A percentile compares a stretch with the other conserved stretches of the same genome.
Conservation (phyloP, 53 echinoderm and acorn worm genomes). For the Luidia sarsii region DNA sequence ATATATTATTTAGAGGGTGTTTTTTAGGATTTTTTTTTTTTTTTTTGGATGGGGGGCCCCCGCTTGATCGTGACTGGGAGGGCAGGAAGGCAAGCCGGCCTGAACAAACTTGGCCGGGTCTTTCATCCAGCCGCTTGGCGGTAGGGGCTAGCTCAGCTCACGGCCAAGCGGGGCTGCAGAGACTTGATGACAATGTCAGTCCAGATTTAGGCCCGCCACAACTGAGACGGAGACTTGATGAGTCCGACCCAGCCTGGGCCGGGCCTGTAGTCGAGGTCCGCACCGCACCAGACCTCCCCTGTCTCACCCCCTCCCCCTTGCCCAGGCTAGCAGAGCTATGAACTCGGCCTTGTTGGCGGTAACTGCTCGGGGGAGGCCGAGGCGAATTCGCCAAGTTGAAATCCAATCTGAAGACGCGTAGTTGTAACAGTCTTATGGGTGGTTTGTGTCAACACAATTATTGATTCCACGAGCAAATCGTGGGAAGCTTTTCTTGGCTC, state of each 20-base stretch:
- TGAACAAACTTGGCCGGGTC: constrained; percentile 41
- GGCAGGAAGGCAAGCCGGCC: constrained; percentile 34
- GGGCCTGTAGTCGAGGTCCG: not conserved
- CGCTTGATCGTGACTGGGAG: constrained; percentile 40
- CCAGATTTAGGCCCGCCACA: constrained; percentile 22
- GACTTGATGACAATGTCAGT: constrained; percentile 52
- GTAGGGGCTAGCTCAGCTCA: constrained; percentile 24
- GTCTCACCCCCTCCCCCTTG: too few relatives aligned
- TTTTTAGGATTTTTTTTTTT: constrained; percentile 20
- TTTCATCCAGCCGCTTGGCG: constrained; percentile 52
- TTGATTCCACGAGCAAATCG: constrained; percentile 33
- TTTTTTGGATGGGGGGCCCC: too few relatives aligned
- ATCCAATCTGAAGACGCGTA: constrained; percentile 50
- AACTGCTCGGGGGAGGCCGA: constrained; percentile 11
- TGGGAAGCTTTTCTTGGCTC: too few relatives aligned
- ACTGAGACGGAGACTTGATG: constrained; percentile 36
- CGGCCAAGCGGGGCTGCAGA: constrained; percentile 19
- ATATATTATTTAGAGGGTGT: constrained; percentile 55
- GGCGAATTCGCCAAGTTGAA: constrained; percentile 29
- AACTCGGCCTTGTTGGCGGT: too few relatives aligned
- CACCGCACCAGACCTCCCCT: too few relatives aligned
- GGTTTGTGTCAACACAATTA: constrained; percentile 55
- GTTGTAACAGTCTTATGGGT: constrained; percentile 48
- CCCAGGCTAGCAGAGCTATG: too few relatives aligned
- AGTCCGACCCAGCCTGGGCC: constrained; percentile 26